Percentiles rank a stretch among this genome's conserved stretches.
These are phyloP conservation scores for Habrosyne pyritoides DNA, from an alignment of 2,888 invertebrate genomes.

Conservation along the genomic window DNA sequence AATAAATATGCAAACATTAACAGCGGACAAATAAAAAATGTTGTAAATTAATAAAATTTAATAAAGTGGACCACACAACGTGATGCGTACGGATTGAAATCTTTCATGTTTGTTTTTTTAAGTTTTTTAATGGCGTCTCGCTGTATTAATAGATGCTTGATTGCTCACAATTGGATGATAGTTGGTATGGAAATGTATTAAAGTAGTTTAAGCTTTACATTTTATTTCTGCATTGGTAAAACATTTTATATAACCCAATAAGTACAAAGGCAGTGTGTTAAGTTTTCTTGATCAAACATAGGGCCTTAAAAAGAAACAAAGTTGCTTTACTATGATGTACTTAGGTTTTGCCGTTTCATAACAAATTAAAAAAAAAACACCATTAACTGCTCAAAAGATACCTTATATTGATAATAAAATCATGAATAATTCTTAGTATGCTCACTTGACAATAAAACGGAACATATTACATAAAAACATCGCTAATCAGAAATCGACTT, in stretches of 20 bases:
- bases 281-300: background rate
- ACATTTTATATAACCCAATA: background rate
- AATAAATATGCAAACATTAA: constrained; percentile 59
- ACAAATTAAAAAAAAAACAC: no score
- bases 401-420: no score
- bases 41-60: constrained; percentile 63
- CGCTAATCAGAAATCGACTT: background rate
- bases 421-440: background rate
- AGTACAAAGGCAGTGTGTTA: background rate
- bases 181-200: constrained; percentile 8
- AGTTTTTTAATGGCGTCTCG: constrained; percentile 23
- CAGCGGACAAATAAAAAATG: constrained; percentile 52
- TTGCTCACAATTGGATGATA: constrained; percentile 36
- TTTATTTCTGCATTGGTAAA: background rate
- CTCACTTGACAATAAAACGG: background rate
- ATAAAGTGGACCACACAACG: constrained; percentile 63
- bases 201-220: background rate
- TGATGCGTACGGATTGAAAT: constrained; percentile 42
- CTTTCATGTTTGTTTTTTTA: constrained; percentile 22
- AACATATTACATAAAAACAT: background rate
- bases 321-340: no score
- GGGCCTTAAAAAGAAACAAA: no score
- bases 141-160: constrained; percentile 28
- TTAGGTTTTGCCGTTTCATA: no score
- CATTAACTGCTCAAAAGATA: no score